Evolutionary conservation across 1,140 invertebrate genomes (phyloP).

Genomic region (Polypedilum pembai): DNA sequence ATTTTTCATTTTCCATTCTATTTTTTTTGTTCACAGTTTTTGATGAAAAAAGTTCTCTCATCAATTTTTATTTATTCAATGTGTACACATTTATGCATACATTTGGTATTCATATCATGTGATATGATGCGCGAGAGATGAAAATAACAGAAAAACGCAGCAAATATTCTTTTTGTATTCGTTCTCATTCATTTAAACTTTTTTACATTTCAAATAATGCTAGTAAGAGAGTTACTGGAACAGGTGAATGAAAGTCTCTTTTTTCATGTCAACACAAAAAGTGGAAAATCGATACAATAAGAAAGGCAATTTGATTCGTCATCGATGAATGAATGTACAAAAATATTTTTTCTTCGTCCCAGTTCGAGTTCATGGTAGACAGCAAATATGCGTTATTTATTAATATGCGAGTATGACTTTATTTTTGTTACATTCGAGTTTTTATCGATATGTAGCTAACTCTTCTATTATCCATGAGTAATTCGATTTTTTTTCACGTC

Average conservation of each 20-base stretch:
- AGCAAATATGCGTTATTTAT: too few species aligned
- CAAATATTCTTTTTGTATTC: not conserved
- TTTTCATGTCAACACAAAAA: not conserved
- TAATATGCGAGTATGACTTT: too few species aligned
- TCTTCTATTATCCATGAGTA: too few species aligned
- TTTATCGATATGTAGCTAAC: too few species aligned
- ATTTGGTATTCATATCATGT: not conserved
- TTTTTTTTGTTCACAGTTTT: not conserved
- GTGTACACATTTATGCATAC: slow-evolving; percentile 12
- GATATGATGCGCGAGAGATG: not conserved
- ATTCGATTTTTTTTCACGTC: too few species aligned
- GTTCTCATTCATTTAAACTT: not conserved
- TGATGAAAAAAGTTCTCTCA: not conserved
- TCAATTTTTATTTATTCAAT: not conserved
- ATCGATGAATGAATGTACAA: not conserved
- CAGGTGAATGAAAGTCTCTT: not conserved
- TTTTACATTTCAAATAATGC: not conserved
- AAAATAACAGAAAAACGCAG: not conserved
- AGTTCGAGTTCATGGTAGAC: too few species aligned
- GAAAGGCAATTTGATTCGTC: not conserved
- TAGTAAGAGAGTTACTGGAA: not conserved
- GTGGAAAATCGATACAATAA: not conserved
- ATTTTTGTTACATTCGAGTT: too few species aligned
- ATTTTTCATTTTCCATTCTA: not conserved
- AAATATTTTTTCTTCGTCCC: too few species aligned